Percentiles rank a stretch among this genome's conserved stretches.
Conservation (phyloP, 2,113 vertebrate species). For the Gallinago media region DNA sequence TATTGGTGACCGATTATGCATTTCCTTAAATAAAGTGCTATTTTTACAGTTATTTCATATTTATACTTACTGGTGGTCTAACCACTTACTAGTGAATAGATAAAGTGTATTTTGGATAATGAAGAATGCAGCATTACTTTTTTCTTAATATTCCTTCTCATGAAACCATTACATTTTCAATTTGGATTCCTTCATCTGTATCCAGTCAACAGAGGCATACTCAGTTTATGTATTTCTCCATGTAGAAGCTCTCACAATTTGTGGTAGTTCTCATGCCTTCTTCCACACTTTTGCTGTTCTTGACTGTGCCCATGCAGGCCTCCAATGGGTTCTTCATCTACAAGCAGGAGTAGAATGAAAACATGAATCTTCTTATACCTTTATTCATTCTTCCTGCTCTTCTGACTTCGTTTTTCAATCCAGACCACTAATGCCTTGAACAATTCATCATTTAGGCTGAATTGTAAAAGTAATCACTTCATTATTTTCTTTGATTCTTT, state of each 20-base stretch:
- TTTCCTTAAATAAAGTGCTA: constrained; percentile 58
- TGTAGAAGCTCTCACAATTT: not conserved
- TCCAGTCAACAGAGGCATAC: not conserved
- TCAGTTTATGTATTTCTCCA: not conserved
- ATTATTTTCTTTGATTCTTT: not conserved
- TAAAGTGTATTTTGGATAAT: not conserved
- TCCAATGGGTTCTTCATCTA: not conserved
- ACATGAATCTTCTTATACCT: not conserved
- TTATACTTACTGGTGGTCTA: constrained; percentile 22
- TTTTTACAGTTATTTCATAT: constrained; percentile 24
- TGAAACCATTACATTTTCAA: not conserved
- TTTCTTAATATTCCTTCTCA: not conserved
- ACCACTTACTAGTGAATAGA: constrained; percentile 1
- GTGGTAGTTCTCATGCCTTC: not conserved
- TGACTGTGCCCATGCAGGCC: not conserved
- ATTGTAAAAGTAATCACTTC: not conserved
- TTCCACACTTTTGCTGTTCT: not conserved
- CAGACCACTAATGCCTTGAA: not conserved
- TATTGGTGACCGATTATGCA: constrained; percentile 4
- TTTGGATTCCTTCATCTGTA: not conserved
- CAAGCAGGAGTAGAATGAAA: not conserved
- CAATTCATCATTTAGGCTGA: not conserved
- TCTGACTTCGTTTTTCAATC: not conserved
- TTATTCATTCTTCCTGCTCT: not conserved
- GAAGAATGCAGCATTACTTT: not conserved